Evolutionary conservation across 1,140 invertebrate species (phyloP).

Genomic region (Lanistes nyassanus): DNA sequence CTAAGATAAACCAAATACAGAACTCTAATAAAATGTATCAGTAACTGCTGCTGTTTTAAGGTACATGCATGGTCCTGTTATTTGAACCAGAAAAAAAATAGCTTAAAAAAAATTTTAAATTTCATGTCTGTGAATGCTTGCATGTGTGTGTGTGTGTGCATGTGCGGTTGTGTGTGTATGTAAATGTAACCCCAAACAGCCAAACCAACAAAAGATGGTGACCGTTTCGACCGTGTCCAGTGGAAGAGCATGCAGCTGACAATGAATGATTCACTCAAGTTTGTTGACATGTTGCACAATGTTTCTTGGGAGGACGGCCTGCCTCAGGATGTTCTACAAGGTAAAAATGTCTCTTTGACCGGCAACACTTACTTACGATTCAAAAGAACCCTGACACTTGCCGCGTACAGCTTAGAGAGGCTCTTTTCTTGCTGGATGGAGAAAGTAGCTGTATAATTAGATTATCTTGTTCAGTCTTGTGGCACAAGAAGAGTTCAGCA

Average conservation of each 20-base stretch:
- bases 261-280: constrained; percentile 64
- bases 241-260: constrained; percentile 64
- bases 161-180: no score
- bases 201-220: constrained; percentile 47
- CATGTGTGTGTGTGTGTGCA: neutral
- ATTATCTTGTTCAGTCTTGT: neutral
- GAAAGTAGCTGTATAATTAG: neutral
- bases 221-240: constrained; percentile 52
- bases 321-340: constrained; percentile 55
- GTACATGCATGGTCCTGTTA: no score
- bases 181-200: constrained; percentile 28
- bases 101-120: neutral
- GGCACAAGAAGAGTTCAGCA: no score
- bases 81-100: no score
- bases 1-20: no score
- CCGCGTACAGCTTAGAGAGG: neutral
- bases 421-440: neutral
- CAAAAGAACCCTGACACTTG: no score
- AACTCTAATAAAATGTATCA: no score
- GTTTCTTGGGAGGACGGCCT: constrained; percentile 67
- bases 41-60: no score
- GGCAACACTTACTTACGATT: no score
- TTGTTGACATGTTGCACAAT: constrained; percentile 67
- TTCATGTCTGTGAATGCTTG: neutral
- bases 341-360: constrained; percentile 35